Base-by-base conservation (phyloP, 2,113 vertebrate species). In the Prochilodus magdalenae region DNA sequence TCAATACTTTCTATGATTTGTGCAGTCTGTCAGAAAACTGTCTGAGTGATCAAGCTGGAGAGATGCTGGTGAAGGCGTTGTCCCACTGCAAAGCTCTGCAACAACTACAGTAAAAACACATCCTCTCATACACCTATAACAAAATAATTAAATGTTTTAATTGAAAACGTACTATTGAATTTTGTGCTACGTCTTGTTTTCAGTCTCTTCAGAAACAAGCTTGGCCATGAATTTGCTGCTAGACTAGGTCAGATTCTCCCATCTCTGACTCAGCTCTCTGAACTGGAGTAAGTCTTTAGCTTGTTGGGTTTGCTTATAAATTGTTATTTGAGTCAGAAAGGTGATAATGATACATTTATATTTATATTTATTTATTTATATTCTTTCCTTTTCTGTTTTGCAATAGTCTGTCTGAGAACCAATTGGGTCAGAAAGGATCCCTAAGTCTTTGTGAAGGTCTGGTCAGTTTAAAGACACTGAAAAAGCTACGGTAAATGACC, bases 361-460 rank as follows among this genome's bases (percentile, higher is more conserved):
- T 36, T 7, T 36, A 36, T 36, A 4, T 36, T 36, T 36, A 7
- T 36, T 36, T 4, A 36, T 36, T 36, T 36, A 4, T 36, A 36
- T 36, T 36, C 7, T 51, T 5, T 55, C 20, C 13, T 24, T 27
- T 30, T 83, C 12, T 71, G 8, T 36, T 55, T 16, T 71, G 55
- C 40, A 0, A 88, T 59, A 99, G 97, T 83, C 83, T 99, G 79
- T 95, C 97, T 63, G 92, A 94, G 78, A 98, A 98, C 85, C 1
- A 0, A 3, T 84, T 98, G 22, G 92, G 92, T 0, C 11, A 40
- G 1, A 83, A 87, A 65, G 90, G 93, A 0, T 84, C 92, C 6
- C 8, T 0, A 3, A 88, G 26, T 70, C 87, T 99, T 74, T 86
- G 90, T 0, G 12, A 88, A 83, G 91, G 88, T 6, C 87, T 96